phyloP scores from a whole-genome alignment of 2,797 vertebrate genomes.

The Todus mexicanus region DNA sequence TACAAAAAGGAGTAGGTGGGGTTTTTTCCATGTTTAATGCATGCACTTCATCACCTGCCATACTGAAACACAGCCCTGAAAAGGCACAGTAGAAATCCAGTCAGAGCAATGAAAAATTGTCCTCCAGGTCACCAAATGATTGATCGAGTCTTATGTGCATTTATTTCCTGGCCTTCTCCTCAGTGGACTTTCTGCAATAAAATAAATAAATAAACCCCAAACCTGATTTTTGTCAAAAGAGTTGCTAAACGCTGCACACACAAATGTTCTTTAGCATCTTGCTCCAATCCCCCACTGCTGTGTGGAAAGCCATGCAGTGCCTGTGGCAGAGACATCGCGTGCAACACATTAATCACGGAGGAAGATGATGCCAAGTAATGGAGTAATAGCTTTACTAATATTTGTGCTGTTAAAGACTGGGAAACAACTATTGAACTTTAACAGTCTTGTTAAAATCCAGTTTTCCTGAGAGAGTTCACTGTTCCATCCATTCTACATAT shows the following conservation, averaged over 20 bases:
- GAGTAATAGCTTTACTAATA: neutral
- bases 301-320: neutral
- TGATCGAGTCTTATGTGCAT: neutral
- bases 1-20: neutral
- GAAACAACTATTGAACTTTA: neutral
- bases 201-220: too few species aligned
- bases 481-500: neutral
- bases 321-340: neutral
- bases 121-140: neutral
- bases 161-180: neutral
- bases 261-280: neutral
- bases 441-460: neutral
- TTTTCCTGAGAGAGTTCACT: neutral
- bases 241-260: neutral
- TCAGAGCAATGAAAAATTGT: neutral
- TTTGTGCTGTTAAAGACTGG: neutral
- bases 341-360: slow-evolving; percentile 1
- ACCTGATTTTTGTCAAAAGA: neutral
- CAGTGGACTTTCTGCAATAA: neutral
- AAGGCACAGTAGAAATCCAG: neutral
- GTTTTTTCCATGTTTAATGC: neutral
- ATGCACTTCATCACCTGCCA: neutral
- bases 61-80: neutral
- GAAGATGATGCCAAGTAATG: neutral
- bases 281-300: neutral